Percentiles rank a stretch among this genome's conserved stretches.
Evolutionary conservation across 2,113 vertebrate species (phyloP).

Genomic region (Campylomormyrus numenius): DNA sequence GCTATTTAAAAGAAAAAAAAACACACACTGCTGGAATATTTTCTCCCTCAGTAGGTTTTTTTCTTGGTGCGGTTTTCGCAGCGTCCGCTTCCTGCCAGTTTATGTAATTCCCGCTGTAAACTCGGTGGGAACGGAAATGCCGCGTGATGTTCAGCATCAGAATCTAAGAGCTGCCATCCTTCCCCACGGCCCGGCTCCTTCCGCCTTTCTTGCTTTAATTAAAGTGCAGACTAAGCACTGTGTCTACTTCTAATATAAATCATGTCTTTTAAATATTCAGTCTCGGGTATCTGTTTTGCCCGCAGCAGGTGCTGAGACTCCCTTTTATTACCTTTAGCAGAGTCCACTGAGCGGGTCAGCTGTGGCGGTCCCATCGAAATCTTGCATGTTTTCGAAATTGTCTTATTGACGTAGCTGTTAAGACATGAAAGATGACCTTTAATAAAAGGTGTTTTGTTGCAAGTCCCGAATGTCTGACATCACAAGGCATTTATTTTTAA

Average conservation of each 20-base stretch:
- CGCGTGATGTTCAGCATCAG: not conserved
- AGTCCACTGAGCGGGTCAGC: not conserved
- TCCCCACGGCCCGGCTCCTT: not conserved
- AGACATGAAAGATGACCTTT: not conserved
- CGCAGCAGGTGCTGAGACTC: not conserved
- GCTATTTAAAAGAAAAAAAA: not conserved
- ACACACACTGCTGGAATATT: not conserved
- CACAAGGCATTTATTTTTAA: not conserved
- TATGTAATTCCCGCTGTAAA: conserved; percentile 1
- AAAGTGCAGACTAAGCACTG: not conserved
- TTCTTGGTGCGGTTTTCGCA: not conserved
- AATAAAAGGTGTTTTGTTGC: not conserved
- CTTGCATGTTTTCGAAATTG: not conserved
- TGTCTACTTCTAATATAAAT: not conserved
- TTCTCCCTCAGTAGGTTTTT: not conserved
- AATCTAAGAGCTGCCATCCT: not conserved
- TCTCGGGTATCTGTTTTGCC: not conserved
- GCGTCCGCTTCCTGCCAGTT: not conserved
- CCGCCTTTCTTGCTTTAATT: not conserved
- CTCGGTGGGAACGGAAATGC: not conserved
- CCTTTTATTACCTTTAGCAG: not conserved
- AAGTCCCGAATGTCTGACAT: not conserved
- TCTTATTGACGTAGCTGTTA: not conserved
- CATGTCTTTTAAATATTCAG: not conserved
- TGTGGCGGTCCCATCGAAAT: not conserved